Conservation (phyloP, 2,797 vertebrate genomes). For the Serranus cabrilla region DNA sequence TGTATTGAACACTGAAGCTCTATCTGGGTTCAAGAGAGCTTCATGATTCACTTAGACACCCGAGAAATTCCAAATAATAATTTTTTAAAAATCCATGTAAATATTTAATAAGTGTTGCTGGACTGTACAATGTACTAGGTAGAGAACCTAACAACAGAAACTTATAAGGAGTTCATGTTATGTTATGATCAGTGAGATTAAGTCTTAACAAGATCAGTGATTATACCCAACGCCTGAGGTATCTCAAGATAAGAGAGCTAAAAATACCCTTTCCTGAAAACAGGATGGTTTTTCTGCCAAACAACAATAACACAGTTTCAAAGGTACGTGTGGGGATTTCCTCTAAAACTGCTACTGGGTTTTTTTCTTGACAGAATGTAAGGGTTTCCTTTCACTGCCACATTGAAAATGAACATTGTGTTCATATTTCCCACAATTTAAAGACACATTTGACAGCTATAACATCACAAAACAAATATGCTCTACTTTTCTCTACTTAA, state of each 20-base stretch:
- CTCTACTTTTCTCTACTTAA: no score
- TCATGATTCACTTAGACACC: background rate
- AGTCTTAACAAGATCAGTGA: constrained; percentile 20
- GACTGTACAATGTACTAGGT: background rate
- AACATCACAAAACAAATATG: no score
- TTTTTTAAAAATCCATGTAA: no score
- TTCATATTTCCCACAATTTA: no score
- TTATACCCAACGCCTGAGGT: constrained; percentile 9
- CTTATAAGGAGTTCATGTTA: background rate
- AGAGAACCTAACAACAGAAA: background rate
- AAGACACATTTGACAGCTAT: no score
- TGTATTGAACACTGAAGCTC: background rate
- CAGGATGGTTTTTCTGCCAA: constrained; percentile 33
- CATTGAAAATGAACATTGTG: no score
- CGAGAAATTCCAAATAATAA: background rate
- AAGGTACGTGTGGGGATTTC: constrained; percentile 37
- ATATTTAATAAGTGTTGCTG: background rate
- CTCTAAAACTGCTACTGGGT: background rate
- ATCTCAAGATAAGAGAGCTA: constrained; percentile 43
- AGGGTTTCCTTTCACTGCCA: background rate
- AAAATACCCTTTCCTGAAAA: constrained; percentile 63
- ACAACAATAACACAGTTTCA: constrained; percentile 21
- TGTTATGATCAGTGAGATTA: constrained; percentile 14
- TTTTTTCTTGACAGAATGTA: background rate
- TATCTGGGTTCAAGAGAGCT: background rate